Conservation (phyloP, 2,797 vertebrate species). For the Pagetopsis macropterus region DNA sequence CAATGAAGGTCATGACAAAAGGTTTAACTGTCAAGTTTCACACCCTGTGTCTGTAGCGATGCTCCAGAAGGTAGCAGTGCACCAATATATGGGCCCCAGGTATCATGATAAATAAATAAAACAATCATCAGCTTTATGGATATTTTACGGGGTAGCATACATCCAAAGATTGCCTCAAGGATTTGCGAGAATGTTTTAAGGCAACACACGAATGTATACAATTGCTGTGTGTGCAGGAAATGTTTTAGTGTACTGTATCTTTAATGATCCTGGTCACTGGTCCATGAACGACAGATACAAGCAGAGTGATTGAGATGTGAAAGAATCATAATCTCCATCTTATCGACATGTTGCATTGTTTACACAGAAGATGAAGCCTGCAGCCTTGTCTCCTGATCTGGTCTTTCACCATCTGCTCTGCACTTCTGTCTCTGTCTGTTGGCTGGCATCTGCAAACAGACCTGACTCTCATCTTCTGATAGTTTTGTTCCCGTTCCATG, state of each 20-base stretch:
- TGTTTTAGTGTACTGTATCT: neutral
- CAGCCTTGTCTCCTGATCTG: conserved; percentile 21
- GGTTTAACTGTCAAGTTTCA: neutral
- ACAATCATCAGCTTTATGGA: conserved; percentile 2
- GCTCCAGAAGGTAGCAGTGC: neutral
- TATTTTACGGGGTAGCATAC: neutral
- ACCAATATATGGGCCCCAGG: neutral
- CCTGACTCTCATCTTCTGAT: conserved; percentile 10
- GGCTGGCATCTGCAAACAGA: conserved; percentile 19
- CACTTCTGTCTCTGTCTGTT: conserved; percentile 29
- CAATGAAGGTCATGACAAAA: conserved; percentile 10
- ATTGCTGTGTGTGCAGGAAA: neutral
- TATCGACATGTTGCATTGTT: conserved; percentile 29
- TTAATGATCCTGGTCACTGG: conserved; percentile 32
- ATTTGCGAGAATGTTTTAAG: neutral
- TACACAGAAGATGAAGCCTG: conserved; percentile 23
- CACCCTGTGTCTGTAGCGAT: neutral
- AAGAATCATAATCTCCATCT: conserved; percentile 19
- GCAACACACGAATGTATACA: conserved; percentile 13
- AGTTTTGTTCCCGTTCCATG: neutral
- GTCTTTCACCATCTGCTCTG: conserved; percentile 44
- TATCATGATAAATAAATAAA: neutral
- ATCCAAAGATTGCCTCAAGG: neutral
- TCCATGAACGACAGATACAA: conserved; percentile 10
- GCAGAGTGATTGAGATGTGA: conserved; percentile 6